Percentiles rank a stretch among this genome's conserved stretches.
Evolutionary conservation across 2,113 vertebrate species (phyloP).

Genomic region (Antigone vipio): DNA sequence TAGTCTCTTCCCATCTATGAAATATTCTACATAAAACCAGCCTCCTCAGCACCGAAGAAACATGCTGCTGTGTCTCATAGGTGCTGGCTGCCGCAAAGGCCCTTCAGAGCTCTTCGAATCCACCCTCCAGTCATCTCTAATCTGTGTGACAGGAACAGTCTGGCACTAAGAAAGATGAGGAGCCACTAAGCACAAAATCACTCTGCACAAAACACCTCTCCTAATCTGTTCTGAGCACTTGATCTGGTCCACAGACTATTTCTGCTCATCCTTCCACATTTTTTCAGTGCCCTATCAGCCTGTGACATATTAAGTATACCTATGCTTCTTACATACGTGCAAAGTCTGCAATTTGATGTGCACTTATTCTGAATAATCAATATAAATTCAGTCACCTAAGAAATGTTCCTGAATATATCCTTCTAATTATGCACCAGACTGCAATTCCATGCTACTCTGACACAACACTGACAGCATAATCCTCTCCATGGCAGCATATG

Average conservation of each 20-base stretch:
- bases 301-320: neutral
- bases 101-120: neutral
- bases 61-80: neutral
- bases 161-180: neutral
- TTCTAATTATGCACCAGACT: constrained; percentile 16
- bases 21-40: neutral
- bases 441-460: neutral
- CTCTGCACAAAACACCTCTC: neutral
- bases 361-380: neutral
- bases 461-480: constrained; percentile 20
- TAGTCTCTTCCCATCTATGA: neutral
- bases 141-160: neutral
- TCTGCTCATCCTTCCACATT: neutral
- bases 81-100: neutral
- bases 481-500: neutral
- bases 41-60: neutral
- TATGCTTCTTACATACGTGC: neutral
- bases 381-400: neutral
- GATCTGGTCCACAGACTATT: neutral
- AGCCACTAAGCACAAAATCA: constrained; percentile 27
- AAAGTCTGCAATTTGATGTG: neutral
- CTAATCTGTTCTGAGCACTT: neutral
- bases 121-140: constrained; percentile 6
- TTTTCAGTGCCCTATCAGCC: neutral
- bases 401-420: neutral